Conservation (phyloP, 2,888 invertebrate species). For the Meghimatium bilineatum region DNA sequence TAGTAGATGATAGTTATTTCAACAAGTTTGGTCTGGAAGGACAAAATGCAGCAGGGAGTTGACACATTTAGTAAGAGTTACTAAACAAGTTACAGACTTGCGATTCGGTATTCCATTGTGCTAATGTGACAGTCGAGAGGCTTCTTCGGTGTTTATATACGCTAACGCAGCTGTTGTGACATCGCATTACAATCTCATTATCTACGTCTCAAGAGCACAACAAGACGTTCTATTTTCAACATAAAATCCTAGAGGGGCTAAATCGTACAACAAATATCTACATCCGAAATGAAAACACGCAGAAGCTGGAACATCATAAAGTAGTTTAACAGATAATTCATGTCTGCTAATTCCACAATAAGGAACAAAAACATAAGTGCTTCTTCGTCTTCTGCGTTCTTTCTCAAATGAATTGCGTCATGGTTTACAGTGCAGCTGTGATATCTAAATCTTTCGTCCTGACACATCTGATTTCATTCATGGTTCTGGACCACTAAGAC, state of each 20-base stretch:
- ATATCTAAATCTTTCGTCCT: too few species aligned
- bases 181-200: not conserved
- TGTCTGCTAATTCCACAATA: too few species aligned
- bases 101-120: not conserved
- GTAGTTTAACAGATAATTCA: too few species aligned
- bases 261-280: too few species aligned
- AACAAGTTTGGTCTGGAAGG: not conserved
- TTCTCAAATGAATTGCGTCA: too few species aligned
- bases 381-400: too few species aligned
- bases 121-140: not conserved
- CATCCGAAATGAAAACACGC: too few species aligned
- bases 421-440: too few species aligned
- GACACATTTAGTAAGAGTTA: not conserved
- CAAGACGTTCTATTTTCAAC: not conserved
- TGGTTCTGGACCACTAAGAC: too few species aligned
- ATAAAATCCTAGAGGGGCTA: not conserved
- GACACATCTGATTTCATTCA: too few species aligned
- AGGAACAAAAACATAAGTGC: too few species aligned
- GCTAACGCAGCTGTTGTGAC: not conserved
- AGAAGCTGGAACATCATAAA: too few species aligned
- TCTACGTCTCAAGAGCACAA: not conserved
- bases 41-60: constrained; percentile 10
- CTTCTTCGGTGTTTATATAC: not conserved
- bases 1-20: not conserved
- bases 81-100: not conserved